These are phyloP conservation scores for Matsumurasca onukii DNA, from an alignment of 1,140 invertebrate species.

Conservation along the genomic window DNA sequence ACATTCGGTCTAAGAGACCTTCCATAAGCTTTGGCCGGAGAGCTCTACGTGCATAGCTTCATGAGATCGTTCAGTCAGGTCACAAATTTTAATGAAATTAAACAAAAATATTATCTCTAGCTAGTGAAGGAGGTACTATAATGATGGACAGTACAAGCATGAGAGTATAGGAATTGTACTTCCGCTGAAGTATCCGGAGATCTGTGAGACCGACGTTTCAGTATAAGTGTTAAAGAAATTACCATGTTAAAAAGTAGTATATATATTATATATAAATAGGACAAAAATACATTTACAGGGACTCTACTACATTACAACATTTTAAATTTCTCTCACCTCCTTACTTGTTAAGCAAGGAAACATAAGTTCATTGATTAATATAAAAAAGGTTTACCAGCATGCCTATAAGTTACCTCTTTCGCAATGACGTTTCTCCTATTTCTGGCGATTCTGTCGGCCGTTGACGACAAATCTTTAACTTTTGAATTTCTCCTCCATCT, in stretches of 20 bases:
- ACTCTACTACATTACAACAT: background rate
- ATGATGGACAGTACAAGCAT: too few relatives aligned
- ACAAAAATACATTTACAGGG: background rate
- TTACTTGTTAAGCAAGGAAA: background rate
- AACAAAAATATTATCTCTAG: too few relatives aligned
- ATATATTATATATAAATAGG: background rate
- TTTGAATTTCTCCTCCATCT: conserved; percentile 56
- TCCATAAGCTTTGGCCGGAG: too few relatives aligned
- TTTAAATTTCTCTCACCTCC: background rate
- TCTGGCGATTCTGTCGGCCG: conserved; percentile 47
- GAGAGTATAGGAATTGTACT: too few relatives aligned
- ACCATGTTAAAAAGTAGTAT: background rate
- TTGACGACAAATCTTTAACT: conserved; percentile 53
- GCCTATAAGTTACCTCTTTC: conserved; percentile 15
- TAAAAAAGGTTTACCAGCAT: background rate
- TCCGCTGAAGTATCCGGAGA: too few relatives aligned
- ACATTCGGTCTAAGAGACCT: too few relatives aligned
- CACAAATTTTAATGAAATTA: too few relatives aligned
- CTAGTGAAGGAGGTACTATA: too few relatives aligned
- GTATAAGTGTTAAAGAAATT: too few relatives aligned
- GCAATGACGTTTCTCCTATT: conserved; percentile 35
- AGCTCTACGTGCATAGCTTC: too few relatives aligned
- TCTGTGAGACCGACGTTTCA: too few relatives aligned
- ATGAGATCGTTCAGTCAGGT: too few relatives aligned
- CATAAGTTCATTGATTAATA: background rate